A percentile compares a stretch with the other conserved stretches of the same genome.
These are phyloP conservation scores for Sminthurides bifidus DNA, from an alignment of 1,140 invertebrate genomes.

Conservation along the genomic window DNA sequence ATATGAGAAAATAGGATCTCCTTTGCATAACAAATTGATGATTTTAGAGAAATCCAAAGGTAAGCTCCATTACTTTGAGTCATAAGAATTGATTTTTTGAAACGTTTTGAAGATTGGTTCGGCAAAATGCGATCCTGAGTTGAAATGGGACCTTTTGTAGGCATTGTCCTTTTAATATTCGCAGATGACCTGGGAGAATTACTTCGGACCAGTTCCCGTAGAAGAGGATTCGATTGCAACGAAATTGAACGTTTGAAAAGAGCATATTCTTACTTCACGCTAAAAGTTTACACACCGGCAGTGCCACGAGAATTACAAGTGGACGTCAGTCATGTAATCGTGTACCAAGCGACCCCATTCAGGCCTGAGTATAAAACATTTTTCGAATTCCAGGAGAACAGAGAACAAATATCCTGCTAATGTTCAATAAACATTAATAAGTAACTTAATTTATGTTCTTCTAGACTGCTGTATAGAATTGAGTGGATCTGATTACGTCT, in stretches of 20 bases:
- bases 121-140: no score
- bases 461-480: no score
- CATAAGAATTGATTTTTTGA: not conserved
- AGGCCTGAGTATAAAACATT: no score
- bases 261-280: not conserved
- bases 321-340: not conserved
- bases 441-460: no score
- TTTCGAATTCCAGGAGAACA: no score
- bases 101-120: no score
- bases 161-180: not conserved
- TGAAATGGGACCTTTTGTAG: no score
- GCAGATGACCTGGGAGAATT: conserved; percentile 1
- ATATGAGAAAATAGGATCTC: not conserved
- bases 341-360: no score
- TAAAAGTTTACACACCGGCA: not conserved
- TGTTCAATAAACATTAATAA: no score
- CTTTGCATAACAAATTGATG: not conserved
- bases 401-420: no score
- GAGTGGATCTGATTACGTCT: no score
- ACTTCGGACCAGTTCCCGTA: not conserved
- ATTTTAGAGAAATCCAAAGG: not conserved
- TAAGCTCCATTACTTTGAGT: not conserved
- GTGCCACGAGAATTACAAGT: not conserved
- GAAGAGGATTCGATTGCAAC: not conserved
- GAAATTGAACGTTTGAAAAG: not conserved